A percentile compares a stretch with the other conserved stretches of the same genome.
phyloP scores from a whole-genome alignment of 2,113 vertebrate genomes.

The Bubo bubo region DNA sequence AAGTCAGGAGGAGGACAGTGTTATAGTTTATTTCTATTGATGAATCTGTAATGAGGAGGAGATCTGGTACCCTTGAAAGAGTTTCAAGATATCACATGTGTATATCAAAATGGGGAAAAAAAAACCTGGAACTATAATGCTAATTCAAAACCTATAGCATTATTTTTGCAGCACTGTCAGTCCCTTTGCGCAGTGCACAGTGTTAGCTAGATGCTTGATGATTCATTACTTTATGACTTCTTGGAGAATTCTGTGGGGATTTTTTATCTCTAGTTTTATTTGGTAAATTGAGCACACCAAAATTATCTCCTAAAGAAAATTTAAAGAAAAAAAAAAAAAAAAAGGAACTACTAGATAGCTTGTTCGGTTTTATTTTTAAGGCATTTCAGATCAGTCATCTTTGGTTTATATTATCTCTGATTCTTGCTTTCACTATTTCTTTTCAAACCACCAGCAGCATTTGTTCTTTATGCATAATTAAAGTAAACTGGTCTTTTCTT shows the following conservation, averaged over 20 bases:
- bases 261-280: not conserved
- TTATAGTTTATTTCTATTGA: not conserved
- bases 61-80: not conserved
- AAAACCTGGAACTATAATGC: not conserved
- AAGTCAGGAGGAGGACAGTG: not conserved
- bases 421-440: not conserved
- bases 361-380: not conserved
- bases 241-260: not conserved
- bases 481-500: not conserved
- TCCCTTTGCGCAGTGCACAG: not conserved
- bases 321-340: not conserved
- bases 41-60: not conserved
- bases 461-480: not conserved
- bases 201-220: not conserved
- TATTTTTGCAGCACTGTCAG: not conserved
- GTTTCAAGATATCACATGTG: not conserved
- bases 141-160: not conserved
- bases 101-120: not conserved
- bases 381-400: not conserved
- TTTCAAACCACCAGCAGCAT: not conserved
- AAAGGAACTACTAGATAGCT: not conserved
- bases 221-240: not conserved
- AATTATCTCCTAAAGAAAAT: not conserved
- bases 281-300: not conserved
- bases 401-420: not conserved